Percentiles rank a stretch among this genome's conserved stretches.
These are phyloP conservation scores for Phaethornis superciliosus DNA, from an alignment of 2,113 vertebrate genomes.

Conservation along the genomic window DNA sequence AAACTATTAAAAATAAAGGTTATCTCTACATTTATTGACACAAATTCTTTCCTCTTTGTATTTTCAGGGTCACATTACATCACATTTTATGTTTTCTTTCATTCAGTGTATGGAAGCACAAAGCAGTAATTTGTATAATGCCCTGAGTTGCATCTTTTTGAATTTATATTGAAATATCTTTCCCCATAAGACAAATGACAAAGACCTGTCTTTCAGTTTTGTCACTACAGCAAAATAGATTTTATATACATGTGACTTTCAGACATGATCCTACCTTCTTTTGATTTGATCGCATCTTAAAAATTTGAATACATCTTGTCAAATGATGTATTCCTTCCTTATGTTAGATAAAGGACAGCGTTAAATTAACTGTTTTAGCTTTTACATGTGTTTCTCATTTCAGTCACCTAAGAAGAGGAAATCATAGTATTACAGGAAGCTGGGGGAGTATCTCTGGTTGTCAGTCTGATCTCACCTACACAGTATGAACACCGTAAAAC, in stretches of 20 bases:
- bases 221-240: not conserved
- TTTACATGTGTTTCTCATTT: not conserved
- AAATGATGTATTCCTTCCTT: not conserved
- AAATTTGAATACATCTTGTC: not conserved
- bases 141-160: not conserved
- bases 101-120: not conserved
- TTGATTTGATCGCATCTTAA: not conserved
- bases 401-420: not conserved
- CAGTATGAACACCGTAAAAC: not conserved
- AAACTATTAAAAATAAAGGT: not conserved
- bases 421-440: not conserved
- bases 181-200: not conserved
- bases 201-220: not conserved
- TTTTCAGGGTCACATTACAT: not conserved
- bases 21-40: not conserved
- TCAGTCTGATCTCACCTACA: not conserved
- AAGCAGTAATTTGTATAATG: not conserved
- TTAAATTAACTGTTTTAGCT: not conserved
- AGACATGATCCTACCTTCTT: not conserved
- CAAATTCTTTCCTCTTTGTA: not conserved
- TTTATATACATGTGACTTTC: not conserved
- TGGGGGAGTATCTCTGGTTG: not conserved
- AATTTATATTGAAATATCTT: not conserved
- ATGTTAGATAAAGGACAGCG: not conserved
- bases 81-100: not conserved